Evolutionary conservation across 2,797 vertebrate species (phyloP), one percentile per base, ranked within the genome.

Genomic region (Phoeniculus purpureus): DNA sequence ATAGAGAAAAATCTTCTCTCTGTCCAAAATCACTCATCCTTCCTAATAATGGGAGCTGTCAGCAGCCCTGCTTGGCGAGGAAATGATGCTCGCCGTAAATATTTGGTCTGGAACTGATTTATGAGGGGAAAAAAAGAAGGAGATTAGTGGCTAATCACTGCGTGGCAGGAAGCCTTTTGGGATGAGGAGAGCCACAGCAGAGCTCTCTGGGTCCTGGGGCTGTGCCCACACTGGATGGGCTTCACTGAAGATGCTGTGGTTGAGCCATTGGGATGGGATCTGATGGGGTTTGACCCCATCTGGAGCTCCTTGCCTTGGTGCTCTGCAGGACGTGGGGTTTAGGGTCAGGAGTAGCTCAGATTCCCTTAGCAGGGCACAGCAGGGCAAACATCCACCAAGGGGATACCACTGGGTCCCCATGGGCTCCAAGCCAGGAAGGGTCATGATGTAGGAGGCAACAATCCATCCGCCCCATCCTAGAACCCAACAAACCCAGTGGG

Each of bases 91-190:
- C 58, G 27, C 80, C 17, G 96, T 97, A 97, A 98, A 97, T 98
- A 97, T 96, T 97, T 97, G 96, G 89, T 96, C 97, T 97, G 96
- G 97, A 97, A 96, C 97, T 97, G 97, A 98, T 98, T 98, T 98
- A 98, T 98, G 96, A 94, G 87, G 92, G 95, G 96, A 93, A 95
- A 95, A 96, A 62, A 64, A 25, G 94, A 97, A 96, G 40, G 91
- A 97, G 96, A 96, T 97, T 97, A 97, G 95, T 89, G 51, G 71
- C 94, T 98, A 96, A 97, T 97, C 89, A 94, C 67, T 65, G 89
- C 29, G 16, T 89, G 83, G 90, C 94, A 95, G 95, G 96, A 94
- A 96, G 80, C 27, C 12, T 67, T 85, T 56, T 50, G 78, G 94
- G 89, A 78, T 1, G 27, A 58, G 89, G 27, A 58, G 89, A 3